phyloP scores from a whole-genome alignment of 2,888 invertebrate genomes.

The Pandemis cinnamomeana region DNA sequence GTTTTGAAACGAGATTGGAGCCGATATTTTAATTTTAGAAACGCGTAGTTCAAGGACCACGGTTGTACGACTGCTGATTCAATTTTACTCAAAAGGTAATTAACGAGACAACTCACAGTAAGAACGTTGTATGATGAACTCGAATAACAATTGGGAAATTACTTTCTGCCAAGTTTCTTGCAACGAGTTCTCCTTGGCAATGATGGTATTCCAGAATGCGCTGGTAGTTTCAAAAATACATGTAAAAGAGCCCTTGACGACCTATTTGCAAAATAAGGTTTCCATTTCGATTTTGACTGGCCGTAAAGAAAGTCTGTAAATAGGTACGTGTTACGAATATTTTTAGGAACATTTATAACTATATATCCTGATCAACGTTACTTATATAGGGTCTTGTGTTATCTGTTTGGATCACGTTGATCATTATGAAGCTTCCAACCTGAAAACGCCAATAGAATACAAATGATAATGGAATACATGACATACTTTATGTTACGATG shows the following conservation, averaged over 20 bases:
- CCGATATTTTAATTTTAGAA: not conserved
- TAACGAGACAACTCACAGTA: not conserved
- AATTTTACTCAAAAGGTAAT: not conserved
- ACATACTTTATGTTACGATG: not conserved
- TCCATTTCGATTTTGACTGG: too few relatives aligned
- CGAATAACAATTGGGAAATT: too few relatives aligned
- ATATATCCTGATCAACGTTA: not conserved
- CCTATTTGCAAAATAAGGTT: too few relatives aligned
- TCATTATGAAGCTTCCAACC: not conserved
- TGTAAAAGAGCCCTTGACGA: too few relatives aligned
- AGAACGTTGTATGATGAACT: too few relatives aligned
- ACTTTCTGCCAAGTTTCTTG: too few relatives aligned
- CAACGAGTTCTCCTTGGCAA: too few relatives aligned
- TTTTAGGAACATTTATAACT: too few relatives aligned
- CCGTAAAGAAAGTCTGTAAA: too few relatives aligned
- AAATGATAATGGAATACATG: not conserved
- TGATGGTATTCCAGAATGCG: too few relatives aligned
- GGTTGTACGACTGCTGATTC: not conserved
- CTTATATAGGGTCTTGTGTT: not conserved
- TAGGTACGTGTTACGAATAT: too few relatives aligned
- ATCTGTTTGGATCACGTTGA: not conserved
- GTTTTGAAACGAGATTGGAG: constrained; percentile 14
- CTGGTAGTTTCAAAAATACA: too few relatives aligned
- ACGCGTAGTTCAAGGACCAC: not conserved
- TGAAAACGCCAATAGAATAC: constrained; percentile 9